Conservation (phyloP, 2,888 invertebrate species). For the Galeopsomyia nigrocyanea region DNA sequence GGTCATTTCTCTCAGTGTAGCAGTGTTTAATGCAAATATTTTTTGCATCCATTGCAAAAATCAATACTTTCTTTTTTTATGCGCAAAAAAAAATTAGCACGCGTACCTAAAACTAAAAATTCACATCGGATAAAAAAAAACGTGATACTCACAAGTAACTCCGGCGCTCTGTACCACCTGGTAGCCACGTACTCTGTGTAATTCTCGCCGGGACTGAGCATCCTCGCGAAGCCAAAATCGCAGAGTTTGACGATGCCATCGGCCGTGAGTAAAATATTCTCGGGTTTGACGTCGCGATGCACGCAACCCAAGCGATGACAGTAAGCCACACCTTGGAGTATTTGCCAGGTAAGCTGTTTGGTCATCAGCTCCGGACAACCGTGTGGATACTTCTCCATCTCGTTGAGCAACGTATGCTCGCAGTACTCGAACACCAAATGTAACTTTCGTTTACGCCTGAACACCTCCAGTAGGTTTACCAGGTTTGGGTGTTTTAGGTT, state of each 20-base stretch:
- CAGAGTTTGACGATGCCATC: constrained; percentile 96
- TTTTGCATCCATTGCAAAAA: no score
- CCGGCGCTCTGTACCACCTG: constrained; percentile 98
- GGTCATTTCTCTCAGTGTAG: no score
- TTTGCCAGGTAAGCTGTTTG: constrained; percentile 95
- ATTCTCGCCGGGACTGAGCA: constrained; percentile 96
- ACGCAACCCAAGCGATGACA: constrained; percentile 97
- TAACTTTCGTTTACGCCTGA: constrained; percentile 92
- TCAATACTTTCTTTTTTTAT: no score
- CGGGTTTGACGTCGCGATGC: constrained; percentile 98
- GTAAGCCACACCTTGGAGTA: constrained; percentile 94
- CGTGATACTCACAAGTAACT: constrained; percentile 75
- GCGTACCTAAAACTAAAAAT: neutral
- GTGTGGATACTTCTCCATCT: constrained; percentile 92
- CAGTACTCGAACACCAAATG: constrained; percentile 99
- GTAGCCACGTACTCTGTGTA: constrained; percentile 99
- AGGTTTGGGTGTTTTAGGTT: constrained; percentile 98
- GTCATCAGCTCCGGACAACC: constrained; percentile 93
- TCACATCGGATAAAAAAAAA: neutral
- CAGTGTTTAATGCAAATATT: no score
- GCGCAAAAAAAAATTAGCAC: no score
- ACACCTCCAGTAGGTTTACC: constrained; percentile 97
- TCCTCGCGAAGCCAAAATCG: constrained; percentile 98
- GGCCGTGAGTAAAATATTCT: constrained; percentile 95
- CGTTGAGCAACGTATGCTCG: constrained; percentile 96